Evolutionary conservation across 2,797 vertebrate species (phyloP), one percentile per base, ranked within the genome.

Genomic region (Podarcis lilfordi): DNA sequence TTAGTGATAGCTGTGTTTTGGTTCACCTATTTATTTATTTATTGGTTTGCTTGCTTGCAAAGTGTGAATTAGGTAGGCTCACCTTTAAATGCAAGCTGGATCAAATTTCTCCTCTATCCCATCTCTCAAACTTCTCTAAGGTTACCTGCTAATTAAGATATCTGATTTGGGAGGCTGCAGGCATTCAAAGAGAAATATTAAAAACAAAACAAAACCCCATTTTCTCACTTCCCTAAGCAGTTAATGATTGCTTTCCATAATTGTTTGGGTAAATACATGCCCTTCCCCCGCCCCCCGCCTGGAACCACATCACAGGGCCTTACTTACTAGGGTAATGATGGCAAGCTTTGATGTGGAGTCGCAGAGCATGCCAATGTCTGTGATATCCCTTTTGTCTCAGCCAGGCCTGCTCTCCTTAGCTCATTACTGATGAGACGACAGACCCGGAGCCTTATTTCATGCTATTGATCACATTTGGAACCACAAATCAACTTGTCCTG

Each of bases 381-480:
- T 76, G 35, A 78, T 59, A 64, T 17, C 32, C 86, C 79, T 74
- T 72, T 72, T 21, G 74, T 77, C 86, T 21, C 88, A 82, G 72
- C 71, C 45, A 90, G 78, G 82, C 86, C 79, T 90, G 10, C 84
- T 91, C 86, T 91, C 86, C 82, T 86, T 89, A 40, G 86, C 88
- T 71, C 37, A 9, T 80, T 92, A 89, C 92, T 88, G 88, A 93
- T 74, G 87, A 93, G 88, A 61, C 90, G 88, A 9, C 90, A 92
- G 90, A 91, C 90, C 82, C 1, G 66, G 81, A 93, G 74, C 83
- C 71, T 91, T 75, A 80, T 88, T 93, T 89, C 87, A 55, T 91
- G 84, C 89, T 91, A 92, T 92, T 89, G 93, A 94, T 94, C 89
- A 71, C 76, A 45, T 88, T 82, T 91, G 88, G 88, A 91, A 90